Evolutionary conservation across 1,140 invertebrate species (phyloP).

Genomic region (Calycopis cecrops): DNA sequence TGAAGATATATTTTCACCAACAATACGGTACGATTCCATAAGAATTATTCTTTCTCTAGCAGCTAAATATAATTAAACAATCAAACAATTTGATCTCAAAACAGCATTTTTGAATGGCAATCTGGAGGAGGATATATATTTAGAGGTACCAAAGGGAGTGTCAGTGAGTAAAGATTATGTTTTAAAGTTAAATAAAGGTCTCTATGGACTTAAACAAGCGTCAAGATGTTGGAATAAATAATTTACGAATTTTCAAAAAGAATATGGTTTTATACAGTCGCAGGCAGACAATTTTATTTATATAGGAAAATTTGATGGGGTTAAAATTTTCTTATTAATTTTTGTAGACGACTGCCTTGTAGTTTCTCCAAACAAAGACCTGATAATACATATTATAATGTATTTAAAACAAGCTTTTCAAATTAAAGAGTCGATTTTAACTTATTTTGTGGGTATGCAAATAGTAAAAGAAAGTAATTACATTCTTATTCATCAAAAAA

Average conservation of each 20-base stretch:
- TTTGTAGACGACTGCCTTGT: conserved; percentile 18
- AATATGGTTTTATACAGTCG: conserved; percentile 29
- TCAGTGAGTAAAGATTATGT: conserved; percentile 5
- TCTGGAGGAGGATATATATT: not conserved
- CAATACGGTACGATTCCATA: conserved; percentile 48
- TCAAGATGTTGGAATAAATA: conserved; percentile 20
- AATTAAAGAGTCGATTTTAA: conserved; percentile 10
- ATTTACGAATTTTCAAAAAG: conserved; percentile 12
- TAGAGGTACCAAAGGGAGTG: conserved; percentile 16
- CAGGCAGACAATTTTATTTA: conserved; percentile 31
- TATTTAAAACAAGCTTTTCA: conserved; percentile 6
- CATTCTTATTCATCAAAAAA: conserved; percentile 14
- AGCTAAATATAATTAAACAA: conserved; percentile 36
- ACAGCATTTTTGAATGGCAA: conserved; percentile 57
- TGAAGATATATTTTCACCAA: conserved; percentile 59
- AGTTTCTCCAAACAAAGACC: conserved; percentile 1
- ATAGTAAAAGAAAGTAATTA: conserved; percentile 12
- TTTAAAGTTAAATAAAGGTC: conserved; percentile 26
- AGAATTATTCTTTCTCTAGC: conserved; percentile 48
- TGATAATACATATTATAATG: not conserved
- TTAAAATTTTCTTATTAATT: conserved; percentile 14
- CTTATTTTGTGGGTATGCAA: not conserved
- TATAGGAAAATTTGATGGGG: conserved; percentile 21
- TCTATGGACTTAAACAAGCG: conserved; percentile 27
- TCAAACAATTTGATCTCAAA: conserved; percentile 66